phyloP scores from a whole-genome alignment of 1,140 invertebrate genomes.

The Caenorhabditis inopinata region DNA sequence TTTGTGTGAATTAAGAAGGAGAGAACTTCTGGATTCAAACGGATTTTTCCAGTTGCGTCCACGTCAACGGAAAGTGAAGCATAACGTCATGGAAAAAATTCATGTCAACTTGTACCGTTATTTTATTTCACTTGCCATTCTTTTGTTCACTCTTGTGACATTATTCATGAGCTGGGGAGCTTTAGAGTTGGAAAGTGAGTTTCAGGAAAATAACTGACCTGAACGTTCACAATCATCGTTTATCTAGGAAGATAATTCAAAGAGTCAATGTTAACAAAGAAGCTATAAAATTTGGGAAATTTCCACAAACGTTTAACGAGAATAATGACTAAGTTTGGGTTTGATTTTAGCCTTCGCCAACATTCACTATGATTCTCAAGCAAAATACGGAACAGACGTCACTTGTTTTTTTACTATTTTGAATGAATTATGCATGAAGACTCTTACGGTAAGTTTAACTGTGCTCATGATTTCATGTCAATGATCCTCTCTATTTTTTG shows the following conservation, averaged over 20 bases:
- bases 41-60: neutral
- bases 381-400: neutral
- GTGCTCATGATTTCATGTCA: too few relatives aligned
- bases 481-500: neutral
- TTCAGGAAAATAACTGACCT: too few relatives aligned
- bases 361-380: neutral
- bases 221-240: too few relatives aligned
- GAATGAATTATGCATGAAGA: neutral
- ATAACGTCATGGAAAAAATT: neutral
- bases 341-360: neutral
- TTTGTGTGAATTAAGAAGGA: too few relatives aligned
- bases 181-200: neutral
- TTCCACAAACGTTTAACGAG: too few relatives aligned
- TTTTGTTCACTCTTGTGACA: neutral
- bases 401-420: neutral
- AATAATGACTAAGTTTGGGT: too few relatives aligned
- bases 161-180: slow-evolving; percentile 2
- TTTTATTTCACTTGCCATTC: neutral
- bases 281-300: too few relatives aligned
- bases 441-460: too few relatives aligned
- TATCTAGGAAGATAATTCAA: too few relatives aligned
- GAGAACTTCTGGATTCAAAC: too few relatives aligned
- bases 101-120: neutral
- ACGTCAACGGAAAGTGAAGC: neutral
- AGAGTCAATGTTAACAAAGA: too few relatives aligned